phyloP scores from a whole-genome alignment of 2,888 invertebrate species.

The Hermaeophaga mercurialis region DNA sequence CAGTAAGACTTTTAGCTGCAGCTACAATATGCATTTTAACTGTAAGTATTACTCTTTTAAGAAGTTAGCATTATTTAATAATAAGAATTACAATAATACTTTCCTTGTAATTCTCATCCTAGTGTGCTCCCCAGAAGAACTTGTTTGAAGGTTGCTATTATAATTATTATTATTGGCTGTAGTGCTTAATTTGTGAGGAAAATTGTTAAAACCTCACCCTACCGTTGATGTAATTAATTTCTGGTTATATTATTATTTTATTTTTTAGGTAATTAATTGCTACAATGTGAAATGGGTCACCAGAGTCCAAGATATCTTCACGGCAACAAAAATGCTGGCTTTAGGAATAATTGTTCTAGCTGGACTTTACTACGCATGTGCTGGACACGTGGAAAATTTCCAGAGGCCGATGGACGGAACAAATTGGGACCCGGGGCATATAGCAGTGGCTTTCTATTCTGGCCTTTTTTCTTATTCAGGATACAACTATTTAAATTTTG shows the following conservation, averaged over 20 bases:
- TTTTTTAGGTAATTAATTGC: slow-evolving; percentile 77
- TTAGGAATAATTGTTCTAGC: slow-evolving; percentile 81
- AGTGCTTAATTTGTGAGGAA: not conserved
- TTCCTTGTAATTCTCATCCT: too few species aligned
- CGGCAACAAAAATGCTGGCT: slow-evolving; percentile 88
- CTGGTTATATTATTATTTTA: too few species aligned
- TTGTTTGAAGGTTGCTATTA: too few species aligned
- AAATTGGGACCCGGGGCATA: slow-evolving; percentile 76
- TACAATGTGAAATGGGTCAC: slow-evolving; percentile 96
- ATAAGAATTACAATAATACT: too few species aligned
- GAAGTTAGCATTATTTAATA: not conserved
- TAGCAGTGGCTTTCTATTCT: slow-evolving; percentile 88
- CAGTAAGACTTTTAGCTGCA: slow-evolving; percentile 86
- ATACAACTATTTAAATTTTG: slow-evolving; percentile 92
- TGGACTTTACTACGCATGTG: slow-evolving; percentile 74
- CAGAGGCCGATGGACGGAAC: slow-evolving; percentile 77
- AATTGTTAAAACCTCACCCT: not conserved
- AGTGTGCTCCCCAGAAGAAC: too few species aligned
- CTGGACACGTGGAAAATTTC: slow-evolving; percentile 78
- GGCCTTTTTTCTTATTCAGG: slow-evolving; percentile 94
- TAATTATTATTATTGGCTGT: not conserved
- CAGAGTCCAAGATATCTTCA: slow-evolving; percentile 90
- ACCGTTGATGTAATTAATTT: too few species aligned
- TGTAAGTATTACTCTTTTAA: slow-evolving; percentile 40
- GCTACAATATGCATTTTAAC: slow-evolving; percentile 75